Conservation (phyloP, 2,797 vertebrate genomes). For the Enteromius radiatus region DNA sequence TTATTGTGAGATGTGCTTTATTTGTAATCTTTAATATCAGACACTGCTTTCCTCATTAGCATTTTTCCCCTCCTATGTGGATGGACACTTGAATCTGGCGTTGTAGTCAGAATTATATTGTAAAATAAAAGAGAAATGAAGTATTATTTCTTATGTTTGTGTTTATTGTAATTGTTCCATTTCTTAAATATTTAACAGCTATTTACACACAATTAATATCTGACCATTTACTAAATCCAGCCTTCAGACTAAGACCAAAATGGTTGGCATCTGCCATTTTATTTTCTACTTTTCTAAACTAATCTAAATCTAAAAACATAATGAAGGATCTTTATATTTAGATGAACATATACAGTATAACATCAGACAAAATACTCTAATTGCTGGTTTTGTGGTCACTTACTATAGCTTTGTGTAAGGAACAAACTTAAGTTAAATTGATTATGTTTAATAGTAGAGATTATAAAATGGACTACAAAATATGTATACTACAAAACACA, state of each 20-base stretch:
- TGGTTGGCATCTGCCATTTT: too few relatives aligned
- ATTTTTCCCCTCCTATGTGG: constrained; percentile 64
- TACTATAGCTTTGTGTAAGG: neutral
- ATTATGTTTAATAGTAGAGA: neutral
- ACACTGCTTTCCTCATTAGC: constrained; percentile 66
- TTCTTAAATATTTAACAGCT: neutral
- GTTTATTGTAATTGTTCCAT: neutral
- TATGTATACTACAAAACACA: neutral
- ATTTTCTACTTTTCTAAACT: neutral
- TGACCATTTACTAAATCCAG: neutral
- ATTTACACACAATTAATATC: neutral
- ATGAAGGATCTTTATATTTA: neutral
- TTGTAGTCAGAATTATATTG: constrained; percentile 83
- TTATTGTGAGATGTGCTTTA: constrained; percentile 75
- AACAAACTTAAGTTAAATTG: neutral
- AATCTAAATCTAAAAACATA: neutral
- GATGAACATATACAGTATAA: neutral
- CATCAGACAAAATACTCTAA: neutral
- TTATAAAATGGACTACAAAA: neutral
- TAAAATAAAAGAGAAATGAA: constrained; percentile 72
- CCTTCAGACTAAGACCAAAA: neutral
- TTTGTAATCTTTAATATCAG: constrained; percentile 65
- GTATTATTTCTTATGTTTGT: neutral
- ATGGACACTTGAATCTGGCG: constrained; percentile 74
- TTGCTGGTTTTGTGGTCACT: too few relatives aligned